Evolutionary conservation across 1,140 invertebrate species (phyloP).

Genomic region (Drosophila equinoxialis): DNA sequence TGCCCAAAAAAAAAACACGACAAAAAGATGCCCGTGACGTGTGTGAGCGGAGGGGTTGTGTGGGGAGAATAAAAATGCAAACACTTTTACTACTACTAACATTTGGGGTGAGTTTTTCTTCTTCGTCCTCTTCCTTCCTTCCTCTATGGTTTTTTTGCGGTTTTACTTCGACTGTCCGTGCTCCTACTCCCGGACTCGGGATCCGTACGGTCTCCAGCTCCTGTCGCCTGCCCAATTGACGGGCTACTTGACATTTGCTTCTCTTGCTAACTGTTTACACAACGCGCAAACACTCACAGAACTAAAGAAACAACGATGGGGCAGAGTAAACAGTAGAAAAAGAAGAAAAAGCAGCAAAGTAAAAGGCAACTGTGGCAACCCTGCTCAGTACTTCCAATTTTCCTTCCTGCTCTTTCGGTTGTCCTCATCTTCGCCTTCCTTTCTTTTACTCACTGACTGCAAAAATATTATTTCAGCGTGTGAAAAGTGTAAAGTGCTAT

Average conservation of each 20-base stretch:
- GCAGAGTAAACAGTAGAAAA: constrained; percentile 37
- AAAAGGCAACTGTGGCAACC: constrained; percentile 1
- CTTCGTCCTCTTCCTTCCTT: background rate
- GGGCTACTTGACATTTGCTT: constrained; percentile 77
- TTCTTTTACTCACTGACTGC: constrained; percentile 26
- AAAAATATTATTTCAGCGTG: constrained; percentile 80
- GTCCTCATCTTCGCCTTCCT: background rate
- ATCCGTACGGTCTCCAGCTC: background rate
- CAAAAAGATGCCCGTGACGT: constrained; percentile 26
- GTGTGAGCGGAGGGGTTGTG: background rate
- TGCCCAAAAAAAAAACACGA: constrained; percentile 34
- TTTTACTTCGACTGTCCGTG: constrained; percentile 41
- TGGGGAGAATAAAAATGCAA: constrained; percentile 66
- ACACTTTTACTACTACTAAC: constrained; percentile 51
- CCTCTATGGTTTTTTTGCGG: constrained; percentile 41
- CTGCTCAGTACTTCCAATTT: background rate
- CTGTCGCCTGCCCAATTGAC: constrained; percentile 69
- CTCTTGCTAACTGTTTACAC: constrained; percentile 64
- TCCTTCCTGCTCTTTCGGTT: background rate
- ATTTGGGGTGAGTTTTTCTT: background rate
- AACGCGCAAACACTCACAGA: constrained; percentile 42
- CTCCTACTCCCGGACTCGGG: background rate
- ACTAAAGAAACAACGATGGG: constrained; percentile 30
- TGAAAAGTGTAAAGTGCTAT: constrained; percentile 81
- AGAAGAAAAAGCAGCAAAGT: background rate